These are phyloP conservation scores for Epistrophe eligans DNA, from an alignment of 2,888 invertebrate species.

Conservation along the genomic window DNA sequence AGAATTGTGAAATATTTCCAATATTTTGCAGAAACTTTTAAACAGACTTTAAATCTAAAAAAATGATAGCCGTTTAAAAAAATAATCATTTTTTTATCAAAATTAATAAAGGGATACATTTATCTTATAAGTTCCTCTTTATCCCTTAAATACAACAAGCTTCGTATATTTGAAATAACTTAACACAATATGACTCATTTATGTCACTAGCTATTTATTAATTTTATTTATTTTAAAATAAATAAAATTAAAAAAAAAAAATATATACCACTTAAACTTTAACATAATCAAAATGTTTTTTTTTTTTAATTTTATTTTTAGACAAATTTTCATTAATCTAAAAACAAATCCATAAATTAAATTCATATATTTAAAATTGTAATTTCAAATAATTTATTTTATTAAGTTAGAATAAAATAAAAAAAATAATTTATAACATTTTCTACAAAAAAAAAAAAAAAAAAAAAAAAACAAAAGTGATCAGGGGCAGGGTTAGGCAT, in stretches of 20 bases:
- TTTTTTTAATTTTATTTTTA: neutral
- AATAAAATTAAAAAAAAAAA: neutral
- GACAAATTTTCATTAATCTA: constrained; percentile 19
- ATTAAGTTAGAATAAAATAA: constrained; percentile 41
- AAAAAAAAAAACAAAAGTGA: neutral
- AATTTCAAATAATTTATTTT: constrained; percentile 63
- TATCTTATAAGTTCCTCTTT: no score
- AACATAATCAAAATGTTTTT: neutral
- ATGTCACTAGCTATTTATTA: neutral
- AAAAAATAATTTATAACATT: neutral
- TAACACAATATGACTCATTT: neutral
- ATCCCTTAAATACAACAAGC: no score
- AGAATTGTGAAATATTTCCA: no score
- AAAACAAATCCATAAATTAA: constrained; percentile 69
- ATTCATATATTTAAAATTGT: constrained; percentile 39
- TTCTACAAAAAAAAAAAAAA: neutral
- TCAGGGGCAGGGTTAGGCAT: constrained; percentile 20
- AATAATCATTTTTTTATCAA: no score
- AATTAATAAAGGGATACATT: no score
- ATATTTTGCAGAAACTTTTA: no score
- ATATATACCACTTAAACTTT: neutral
- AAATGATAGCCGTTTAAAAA: no score
- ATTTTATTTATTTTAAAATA: neutral
- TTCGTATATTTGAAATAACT: neutral
- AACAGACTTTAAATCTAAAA: no score